Evolutionary conservation across 2,888 invertebrate genomes (phyloP).

Genomic region (Lepidochrysops patricia): DNA sequence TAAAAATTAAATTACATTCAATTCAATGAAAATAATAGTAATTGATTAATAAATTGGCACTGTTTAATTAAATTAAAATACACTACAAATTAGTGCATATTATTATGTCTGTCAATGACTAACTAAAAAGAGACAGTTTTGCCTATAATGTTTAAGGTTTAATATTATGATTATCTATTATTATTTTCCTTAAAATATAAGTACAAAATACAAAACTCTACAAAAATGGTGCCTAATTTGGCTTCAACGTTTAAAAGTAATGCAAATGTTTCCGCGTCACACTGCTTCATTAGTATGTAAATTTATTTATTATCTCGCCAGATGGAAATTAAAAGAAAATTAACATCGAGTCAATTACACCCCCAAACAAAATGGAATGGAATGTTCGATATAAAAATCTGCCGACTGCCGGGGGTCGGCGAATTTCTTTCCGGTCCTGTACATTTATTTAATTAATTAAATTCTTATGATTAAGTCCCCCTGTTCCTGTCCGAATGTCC

Average conservation of each 20-base stretch:
- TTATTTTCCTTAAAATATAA: no score
- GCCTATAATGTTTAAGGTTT: no score
- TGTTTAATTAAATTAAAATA: no score
- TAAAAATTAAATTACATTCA: no score
- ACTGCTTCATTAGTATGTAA: slow-evolving; percentile 2
- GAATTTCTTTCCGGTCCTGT: slow-evolving; percentile 63
- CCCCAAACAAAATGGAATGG: slow-evolving; percentile 54
- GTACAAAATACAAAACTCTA: no score
- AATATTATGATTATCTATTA: no score
- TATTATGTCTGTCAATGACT: no score
- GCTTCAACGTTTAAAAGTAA: not conserved
- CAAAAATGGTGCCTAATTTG: no score
- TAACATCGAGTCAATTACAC: slow-evolving; percentile 63
- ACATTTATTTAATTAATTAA: slow-evolving; percentile 72
- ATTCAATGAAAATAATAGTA: no score
- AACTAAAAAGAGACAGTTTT: no score
- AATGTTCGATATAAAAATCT: slow-evolving; percentile 58
- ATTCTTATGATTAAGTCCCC: slow-evolving; percentile 65
- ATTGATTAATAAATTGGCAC: no score
- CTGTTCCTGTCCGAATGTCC: slow-evolving; percentile 61
- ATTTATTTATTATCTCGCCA: slow-evolving; percentile 26
- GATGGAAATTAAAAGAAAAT: slow-evolving; percentile 49
- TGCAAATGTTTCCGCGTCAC: not conserved
- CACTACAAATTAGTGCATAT: no score
- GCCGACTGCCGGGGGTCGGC: slow-evolving; percentile 60